A percentile compares a stretch with the other conserved stretches of the same genome.
phyloP scores from a whole-genome alignment of 2,113 vertebrate species.

The Aldabrachelys gigantea region DNA sequence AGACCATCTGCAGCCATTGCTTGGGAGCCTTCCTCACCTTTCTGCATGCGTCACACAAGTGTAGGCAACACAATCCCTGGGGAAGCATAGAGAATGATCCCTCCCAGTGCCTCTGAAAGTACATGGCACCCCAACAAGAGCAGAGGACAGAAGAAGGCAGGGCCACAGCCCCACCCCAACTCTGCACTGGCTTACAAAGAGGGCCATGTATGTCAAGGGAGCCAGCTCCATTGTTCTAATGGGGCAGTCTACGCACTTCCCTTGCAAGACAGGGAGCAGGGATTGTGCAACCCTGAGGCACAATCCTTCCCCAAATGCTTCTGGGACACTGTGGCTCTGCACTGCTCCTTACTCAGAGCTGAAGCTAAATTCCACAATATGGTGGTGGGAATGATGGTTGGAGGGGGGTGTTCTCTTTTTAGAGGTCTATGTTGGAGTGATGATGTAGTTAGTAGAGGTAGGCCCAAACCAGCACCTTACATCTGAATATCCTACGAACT shows the following conservation, averaged over 20 bases:
- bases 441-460: too few species aligned
- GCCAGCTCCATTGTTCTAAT: not conserved
- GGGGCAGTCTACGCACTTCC: not conserved
- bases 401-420: too few species aligned
- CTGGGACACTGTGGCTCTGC: not conserved
- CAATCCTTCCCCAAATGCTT: not conserved
- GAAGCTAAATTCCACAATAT: too few species aligned
- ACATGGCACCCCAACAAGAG: not conserved
- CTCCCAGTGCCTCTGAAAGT: not conserved
- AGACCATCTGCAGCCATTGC: not conserved
- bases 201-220: not conserved
- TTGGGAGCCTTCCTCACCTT: not conserved
- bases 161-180: not conserved
- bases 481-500: too few species aligned
- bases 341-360: too few species aligned
- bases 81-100: not conserved
- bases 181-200: not conserved
- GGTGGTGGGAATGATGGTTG: not conserved
- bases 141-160: not conserved
- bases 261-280: not conserved
- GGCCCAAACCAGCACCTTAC: too few species aligned
- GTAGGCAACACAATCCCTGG: not conserved
- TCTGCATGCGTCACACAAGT: not conserved
- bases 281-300: not conserved
- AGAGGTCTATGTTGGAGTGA: too few species aligned